phyloP scores from a whole-genome alignment of 2,888 invertebrate genomes.

The Agrochola lota region DNA sequence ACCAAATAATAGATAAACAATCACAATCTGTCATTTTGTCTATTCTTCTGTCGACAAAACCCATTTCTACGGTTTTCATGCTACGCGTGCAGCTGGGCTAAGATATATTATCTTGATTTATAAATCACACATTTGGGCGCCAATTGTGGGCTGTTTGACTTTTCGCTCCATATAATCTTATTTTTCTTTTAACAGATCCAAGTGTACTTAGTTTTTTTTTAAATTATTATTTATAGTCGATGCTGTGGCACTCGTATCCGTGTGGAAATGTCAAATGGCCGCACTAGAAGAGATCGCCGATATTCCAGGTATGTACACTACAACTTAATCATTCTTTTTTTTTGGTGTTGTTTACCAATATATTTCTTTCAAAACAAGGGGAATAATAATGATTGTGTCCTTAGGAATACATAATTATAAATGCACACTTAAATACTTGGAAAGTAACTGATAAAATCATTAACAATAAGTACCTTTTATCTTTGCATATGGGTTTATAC shows the following conservation, averaged over 20 bases:
- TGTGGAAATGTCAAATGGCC: constrained; percentile 98
- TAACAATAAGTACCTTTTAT: constrained; percentile 5
- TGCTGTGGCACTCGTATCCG: constrained; percentile 97
- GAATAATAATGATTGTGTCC: constrained; percentile 32
- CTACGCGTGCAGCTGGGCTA: neutral
- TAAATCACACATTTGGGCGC: neutral
- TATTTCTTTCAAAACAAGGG: constrained; percentile 25
- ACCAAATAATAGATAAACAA: no score
- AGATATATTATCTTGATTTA: neutral
- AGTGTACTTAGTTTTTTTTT: neutral
- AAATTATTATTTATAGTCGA: constrained; percentile 89
- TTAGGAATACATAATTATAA: neutral
- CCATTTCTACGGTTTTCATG: no score
- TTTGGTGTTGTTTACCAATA: constrained; percentile 45
- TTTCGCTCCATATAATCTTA: neutral
- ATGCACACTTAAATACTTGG: neutral
- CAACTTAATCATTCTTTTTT: neutral
- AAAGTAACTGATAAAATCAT: neutral
- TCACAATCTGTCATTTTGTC: no score
- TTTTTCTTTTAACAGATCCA: neutral
- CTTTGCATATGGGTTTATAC: constrained; percentile 6
- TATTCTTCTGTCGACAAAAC: no score
- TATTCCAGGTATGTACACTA: constrained; percentile 74
- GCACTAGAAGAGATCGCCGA: constrained; percentile 93
- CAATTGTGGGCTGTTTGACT: neutral